These are phyloP conservation scores for Emydocephalus ijimae DNA, from an alignment of 2,113 vertebrate genomes.

Conservation along the genomic window DNA sequence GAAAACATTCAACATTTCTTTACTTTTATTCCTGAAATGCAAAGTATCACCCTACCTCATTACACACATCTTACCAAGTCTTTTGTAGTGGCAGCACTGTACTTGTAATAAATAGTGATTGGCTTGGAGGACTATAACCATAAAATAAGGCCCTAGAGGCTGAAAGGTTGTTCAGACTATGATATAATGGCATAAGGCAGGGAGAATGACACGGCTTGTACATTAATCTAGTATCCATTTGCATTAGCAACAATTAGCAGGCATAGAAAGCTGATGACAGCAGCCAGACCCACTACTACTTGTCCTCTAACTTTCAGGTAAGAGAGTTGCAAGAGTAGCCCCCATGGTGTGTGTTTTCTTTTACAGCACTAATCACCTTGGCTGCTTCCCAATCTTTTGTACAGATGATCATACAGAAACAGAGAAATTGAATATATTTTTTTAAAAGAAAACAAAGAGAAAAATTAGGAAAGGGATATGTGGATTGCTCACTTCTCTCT, in stretches of 20 bases:
- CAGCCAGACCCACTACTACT: not conserved
- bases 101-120: conserved; percentile 51
- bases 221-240: conserved; percentile 41
- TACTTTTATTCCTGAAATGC: not conserved
- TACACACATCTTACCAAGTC: conserved; percentile 9
- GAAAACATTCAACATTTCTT: not conserved
- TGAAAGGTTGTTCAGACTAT: conserved; percentile 41
- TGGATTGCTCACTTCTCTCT: not conserved
- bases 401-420: not conserved
- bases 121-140: conserved; percentile 33
- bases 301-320: not conserved
- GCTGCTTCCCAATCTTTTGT: conserved; percentile 1
- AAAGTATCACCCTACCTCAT: conserved; percentile 4
- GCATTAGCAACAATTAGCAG: conserved; percentile 38
- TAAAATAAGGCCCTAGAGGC: conserved; percentile 53
- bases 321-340: not conserved
- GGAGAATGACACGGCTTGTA: conserved; percentile 34
- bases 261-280: not conserved
- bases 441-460: not conserved
- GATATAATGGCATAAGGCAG: conserved; percentile 42
- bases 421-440: too few species aligned
- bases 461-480: not conserved
- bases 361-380: not conserved
- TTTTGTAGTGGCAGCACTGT: conserved; percentile 32
- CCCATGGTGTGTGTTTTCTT: not conserved